These are phyloP conservation scores for Conus betulinus DNA, from an alignment of 1,140 invertebrate species.

Conservation along the genomic window DNA sequence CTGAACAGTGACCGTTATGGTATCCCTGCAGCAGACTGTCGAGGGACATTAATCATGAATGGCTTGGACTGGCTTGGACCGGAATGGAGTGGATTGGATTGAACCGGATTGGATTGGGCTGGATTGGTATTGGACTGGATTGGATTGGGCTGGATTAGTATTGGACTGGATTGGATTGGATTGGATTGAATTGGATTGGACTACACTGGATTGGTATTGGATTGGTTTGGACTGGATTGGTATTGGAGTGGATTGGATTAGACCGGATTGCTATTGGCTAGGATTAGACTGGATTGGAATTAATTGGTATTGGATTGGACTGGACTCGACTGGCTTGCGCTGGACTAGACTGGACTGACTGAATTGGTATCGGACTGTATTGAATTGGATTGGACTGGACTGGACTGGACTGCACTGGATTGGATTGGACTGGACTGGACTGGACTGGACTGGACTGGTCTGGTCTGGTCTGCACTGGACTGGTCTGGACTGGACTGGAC, in stretches of 20 bases:
- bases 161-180: neutral
- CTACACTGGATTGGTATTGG: neutral
- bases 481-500: neutral
- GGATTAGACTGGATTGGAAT: neutral
- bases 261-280: too few species aligned
- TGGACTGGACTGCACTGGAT: neutral
- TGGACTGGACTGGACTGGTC: neutral
- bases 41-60: too few species aligned
- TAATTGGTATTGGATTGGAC: neutral
- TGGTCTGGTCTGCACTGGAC: neutral
- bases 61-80: too few species aligned
- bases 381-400: neutral
- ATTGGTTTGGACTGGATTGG: neutral
- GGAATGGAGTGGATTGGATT: too few species aligned
- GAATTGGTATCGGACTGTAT: neutral
- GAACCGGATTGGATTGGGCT: too few species aligned
- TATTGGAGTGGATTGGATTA: neutral
- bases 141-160: neutral
- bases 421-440: neutral
- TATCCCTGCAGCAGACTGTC: too few species aligned
- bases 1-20: too few species aligned
- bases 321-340: neutral
- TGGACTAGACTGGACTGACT: constrained; percentile 2
- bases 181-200: neutral
- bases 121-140: too few species aligned